Percentiles rank a stretch among this genome's conserved stretches.
Evolutionary conservation across 2,797 vertebrate genomes (phyloP).

Genomic region (Sternotherus odoratus): DNA sequence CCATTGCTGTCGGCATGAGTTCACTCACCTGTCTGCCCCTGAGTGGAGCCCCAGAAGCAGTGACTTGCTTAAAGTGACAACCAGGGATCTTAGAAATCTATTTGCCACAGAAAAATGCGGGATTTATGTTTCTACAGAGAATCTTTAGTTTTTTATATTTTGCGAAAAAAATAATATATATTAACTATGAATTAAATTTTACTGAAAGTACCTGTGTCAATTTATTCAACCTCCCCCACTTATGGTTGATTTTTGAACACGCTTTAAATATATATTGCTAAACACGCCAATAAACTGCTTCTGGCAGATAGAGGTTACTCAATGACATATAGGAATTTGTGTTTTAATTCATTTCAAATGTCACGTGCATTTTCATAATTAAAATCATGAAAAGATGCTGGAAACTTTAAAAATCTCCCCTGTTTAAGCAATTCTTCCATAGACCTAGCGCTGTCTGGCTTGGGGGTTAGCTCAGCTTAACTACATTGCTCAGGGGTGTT

Average conservation of each 20-base stretch:
- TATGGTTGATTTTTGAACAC: background rate
- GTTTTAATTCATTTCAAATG: background rate
- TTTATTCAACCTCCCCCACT: background rate
- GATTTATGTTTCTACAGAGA: background rate
- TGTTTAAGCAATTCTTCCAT: background rate
- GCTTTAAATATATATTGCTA: background rate
- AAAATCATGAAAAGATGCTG: background rate
- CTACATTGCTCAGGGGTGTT: background rate
- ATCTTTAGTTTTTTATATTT: background rate
- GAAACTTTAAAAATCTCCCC: background rate
- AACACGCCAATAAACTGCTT: background rate
- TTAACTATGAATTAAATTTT: background rate
- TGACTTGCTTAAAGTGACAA: constrained; percentile 15
- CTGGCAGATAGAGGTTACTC: background rate
- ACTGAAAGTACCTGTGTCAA: background rate
- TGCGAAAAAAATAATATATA: background rate
- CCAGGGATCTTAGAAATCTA: background rate
- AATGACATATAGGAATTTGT: background rate
- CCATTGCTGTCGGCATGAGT: background rate
- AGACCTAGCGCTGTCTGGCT: background rate
- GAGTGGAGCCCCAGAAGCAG: constrained; percentile 44
- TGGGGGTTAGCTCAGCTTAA: background rate
- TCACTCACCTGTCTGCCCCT: constrained; percentile 59
- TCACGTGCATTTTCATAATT: background rate
- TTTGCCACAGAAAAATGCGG: background rate